Base-by-base conservation (phyloP, 2,113 vertebrate species). In the Platichthys stellatus region DNA sequence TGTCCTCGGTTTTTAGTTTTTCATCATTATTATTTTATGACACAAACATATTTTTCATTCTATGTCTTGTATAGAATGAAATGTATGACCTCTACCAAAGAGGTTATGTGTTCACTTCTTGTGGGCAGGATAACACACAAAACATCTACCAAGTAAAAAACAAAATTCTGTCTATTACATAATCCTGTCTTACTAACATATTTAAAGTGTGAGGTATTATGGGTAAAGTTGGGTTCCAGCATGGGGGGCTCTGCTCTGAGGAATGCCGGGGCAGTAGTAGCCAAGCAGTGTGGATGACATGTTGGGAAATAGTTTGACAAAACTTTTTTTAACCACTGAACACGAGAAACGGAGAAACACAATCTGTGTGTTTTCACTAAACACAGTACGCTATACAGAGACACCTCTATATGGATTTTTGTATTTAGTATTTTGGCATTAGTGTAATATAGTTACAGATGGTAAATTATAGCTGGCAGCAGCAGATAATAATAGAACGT, bases 211-310 rank as follows among this genome's bases (percentile, higher is more conserved):
- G 23, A 23, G 28, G 20, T 61, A 13, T 20, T 26, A 11, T 13
- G 40, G 40, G 40, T 12, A 43, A 3, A 43, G 11, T 43, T 11
- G 40, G 40, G 40, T 3, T 13, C 40, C 18, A 51, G 65, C 10
- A 20, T 18, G 40, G 45, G 31, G 9, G 0, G 63, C 10, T 14
- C 40, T 43, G 40, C 8, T 57, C 11, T 63, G 56, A 65, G 74
- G 59, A 47, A 84, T 80, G 66, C 13, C 8, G 3, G 38, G 40
- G 35, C 35, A 45, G 35, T 38, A 31, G 18, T 17, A 69, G 49
- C 59, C 69, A 65, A 69, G 26, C 13, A 61, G 61, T 61, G 49
- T 80, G 31, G 24, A 35, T 69, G 63, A 57, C 63, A 76, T 26
- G 56, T 57, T 18, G 14, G 8, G 18, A 58, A 63, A n/a, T 54